Base-by-base conservation (phyloP, 2,888 invertebrate genomes). In the Drosophila emarginata region DNA sequence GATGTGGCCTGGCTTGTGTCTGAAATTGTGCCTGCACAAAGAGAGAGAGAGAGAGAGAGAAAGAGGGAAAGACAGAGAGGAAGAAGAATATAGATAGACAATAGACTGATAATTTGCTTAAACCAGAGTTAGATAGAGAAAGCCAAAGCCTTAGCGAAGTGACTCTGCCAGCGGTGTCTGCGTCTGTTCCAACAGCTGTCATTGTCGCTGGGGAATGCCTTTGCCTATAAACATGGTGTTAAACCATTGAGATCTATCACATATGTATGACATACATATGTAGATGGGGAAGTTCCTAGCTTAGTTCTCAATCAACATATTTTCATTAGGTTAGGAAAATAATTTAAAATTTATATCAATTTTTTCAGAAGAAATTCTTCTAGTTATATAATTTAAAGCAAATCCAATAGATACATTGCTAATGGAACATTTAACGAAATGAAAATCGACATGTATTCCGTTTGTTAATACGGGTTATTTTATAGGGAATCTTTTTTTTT, bases 171-270 rank as follows among this genome's bases (percentile, higher is more conserved):
- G 1, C 45, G 45, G 3, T 18, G 11, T 45, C 45, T 21, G 18
- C 11, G 14, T 14, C 62, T 65, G 51, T 56, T 40, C 36, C 59
- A 76, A 61, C 77, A 79, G 77, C 69, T 79, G 79, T 45, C 54
- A 57, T 14, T 60, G 28, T 36, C 39, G n/a, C 63, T 23, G 39
- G 23, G 57, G 39, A 39, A 56, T 64, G 45, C 45, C 18, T 18
- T 60, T 61, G 66, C 62, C 18, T 23, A 26, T 52, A 32, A 11
- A 54, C 18, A 18, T 45, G 54, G 54, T 15, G 36, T 18, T 26
- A 36, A 36, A 12, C 36, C 54, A 18, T 32, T 32, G 32, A 32
- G 53, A 18, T 18, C 36, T 36, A 18, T 54, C 28, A 45, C 53
- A 53, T 60, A 53, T 72, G 50, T 37, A 37, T 15, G 63, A 64